phyloP scores from a whole-genome alignment of 2,113 vertebrate species.

The Heterocephalus glaber region DNA sequence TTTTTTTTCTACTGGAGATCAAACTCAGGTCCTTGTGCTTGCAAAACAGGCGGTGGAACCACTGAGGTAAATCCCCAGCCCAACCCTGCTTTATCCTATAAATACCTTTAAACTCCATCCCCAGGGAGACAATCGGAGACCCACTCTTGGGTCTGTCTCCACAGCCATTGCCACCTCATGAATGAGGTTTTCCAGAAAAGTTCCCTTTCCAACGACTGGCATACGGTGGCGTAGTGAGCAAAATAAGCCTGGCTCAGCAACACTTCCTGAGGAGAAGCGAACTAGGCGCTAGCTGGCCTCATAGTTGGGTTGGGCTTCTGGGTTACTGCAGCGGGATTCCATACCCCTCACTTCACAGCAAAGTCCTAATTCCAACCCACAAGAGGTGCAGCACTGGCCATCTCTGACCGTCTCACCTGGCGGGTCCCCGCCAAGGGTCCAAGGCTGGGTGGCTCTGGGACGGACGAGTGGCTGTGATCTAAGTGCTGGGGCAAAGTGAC shows the following conservation, averaged over 20 bases:
- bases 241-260: neutral
- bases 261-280: neutral
- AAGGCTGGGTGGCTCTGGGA: neutral
- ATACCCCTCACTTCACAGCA: neutral
- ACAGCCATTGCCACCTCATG: no score
- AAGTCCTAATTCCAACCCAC: neutral
- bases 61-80: no score
- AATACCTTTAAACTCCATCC: neutral
- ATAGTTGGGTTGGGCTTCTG: neutral
- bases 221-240: neutral
- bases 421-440: neutral
- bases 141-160: neutral
- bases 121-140: neutral
- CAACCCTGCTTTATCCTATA: neutral
- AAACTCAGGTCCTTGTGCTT: no score
- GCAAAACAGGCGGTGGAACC: no score
- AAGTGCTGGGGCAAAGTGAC: neutral
- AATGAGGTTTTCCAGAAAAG: neutral
- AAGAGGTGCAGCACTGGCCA: no score
- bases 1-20: no score
- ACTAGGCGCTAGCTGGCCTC: neutral
- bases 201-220: neutral
- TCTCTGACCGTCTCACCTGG: neutral
- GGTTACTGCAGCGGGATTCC: accelerated
- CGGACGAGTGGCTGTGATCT: neutral